Percentiles rank a stretch among this genome's conserved stretches.
These are phyloP conservation scores for Siniperca obscura DNA, from an alignment of 2,797 vertebrate genomes.

Conservation along the genomic window DNA sequence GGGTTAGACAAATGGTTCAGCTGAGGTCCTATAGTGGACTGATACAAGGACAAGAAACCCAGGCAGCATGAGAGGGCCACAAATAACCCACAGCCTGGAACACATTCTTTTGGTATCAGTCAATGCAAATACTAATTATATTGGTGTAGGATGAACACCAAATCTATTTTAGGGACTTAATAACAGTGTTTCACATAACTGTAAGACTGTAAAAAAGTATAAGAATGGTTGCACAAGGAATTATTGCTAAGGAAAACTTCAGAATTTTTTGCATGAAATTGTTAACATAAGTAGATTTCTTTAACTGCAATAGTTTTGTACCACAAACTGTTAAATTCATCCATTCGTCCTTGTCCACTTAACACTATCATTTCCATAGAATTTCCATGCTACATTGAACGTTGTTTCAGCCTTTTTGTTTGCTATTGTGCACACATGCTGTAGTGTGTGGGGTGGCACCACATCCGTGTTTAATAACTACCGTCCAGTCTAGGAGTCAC, in stretches of 20 bases:
- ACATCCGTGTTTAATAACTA: not conserved
- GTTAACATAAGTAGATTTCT: not conserved
- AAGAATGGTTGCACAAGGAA: not conserved
- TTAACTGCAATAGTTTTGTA: not conserved
- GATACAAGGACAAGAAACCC: constrained; percentile 69
- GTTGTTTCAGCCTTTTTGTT: not conserved
- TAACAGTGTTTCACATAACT: constrained; percentile 39
- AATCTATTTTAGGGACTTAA: constrained; percentile 64
- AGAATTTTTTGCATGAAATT: no score
- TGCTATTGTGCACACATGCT: no score
- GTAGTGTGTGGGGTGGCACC: not conserved
- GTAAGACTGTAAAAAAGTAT: not conserved
- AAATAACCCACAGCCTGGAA: constrained; percentile 72
- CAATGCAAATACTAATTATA: constrained; percentile 79
- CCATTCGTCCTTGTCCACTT: not conserved
- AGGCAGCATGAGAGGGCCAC: constrained; percentile 61
- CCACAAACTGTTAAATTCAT: not conserved
- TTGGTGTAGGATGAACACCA: constrained; percentile 62
- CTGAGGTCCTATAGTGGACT: constrained; percentile 40
- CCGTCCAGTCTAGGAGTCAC: not conserved
- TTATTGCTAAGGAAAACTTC: not conserved
- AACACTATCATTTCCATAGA: not conserved
- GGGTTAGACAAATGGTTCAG: constrained; percentile 22
- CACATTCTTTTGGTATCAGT: constrained; percentile 82
- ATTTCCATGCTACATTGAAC: not conserved